Base-by-base conservation (phyloP, 2,888 invertebrate species). In the Rhimphoctona megacephalus region DNA sequence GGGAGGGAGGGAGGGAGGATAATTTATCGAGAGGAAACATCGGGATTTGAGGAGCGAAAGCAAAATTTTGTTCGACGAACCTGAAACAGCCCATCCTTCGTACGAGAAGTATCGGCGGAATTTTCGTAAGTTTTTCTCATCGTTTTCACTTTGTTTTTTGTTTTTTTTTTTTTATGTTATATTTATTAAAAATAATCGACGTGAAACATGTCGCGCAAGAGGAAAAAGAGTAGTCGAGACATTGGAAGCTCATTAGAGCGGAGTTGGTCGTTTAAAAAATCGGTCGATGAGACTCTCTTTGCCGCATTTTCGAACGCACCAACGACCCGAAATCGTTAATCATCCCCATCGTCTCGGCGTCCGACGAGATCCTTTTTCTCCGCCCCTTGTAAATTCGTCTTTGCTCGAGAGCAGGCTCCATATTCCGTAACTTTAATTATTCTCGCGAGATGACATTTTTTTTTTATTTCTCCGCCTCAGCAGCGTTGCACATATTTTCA, bases 31-130 rank as follows among this genome's bases (percentile, higher is more conserved):
- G 52, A 39, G 19, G 46, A 46, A 74, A 54, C 30, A 39, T 36
- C 73, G 73, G 11, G 52, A 78, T 76, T 46, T 19, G n/a, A 17
- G 25, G 36, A 61, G 43, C 46, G 43, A 30, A 30, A 33, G 43
- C 33, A 57, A 36, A 57, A 46, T 43, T 57, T 39, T 22, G 33
- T 57, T 72, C 79, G 76, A 79, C 70, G 85, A 77, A 77, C 77
- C 66, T 46, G 33, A 52, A 81, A 52, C 25, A 33, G n/a, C 8
- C 25, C 14, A 66, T 73, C 43, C 39, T 19, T 19, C 14, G 46
- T 30, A 8, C 49, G 8, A 9, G 30, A 70, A 19, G 9, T 70
- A 4, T 17, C 7, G 46, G 0, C 19, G 8, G 6, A 49, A 49
- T 49, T 70, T 52, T 33, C 22, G 70, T 70, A 70, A 70, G 70